Percentiles rank a stretch among this genome's conserved stretches.
These are phyloP conservation scores for Trissolcus japonicus DNA, from an alignment of 2,888 invertebrate genomes.

Conservation along the genomic window DNA sequence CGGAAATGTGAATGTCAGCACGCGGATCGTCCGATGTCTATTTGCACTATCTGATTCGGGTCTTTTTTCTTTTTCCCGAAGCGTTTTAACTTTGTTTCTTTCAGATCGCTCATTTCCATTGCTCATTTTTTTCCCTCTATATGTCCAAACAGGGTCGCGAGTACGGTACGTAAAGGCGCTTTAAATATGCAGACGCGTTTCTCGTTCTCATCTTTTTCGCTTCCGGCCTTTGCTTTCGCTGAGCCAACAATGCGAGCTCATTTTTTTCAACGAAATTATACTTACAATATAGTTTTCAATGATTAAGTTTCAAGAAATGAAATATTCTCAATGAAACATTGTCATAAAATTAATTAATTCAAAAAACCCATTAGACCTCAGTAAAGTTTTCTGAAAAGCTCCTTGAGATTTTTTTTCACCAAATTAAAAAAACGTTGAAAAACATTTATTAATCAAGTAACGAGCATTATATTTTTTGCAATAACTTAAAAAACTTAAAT, in stretches of 20 bases:
- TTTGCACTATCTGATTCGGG: slow-evolving; percentile 8
- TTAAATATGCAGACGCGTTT: slow-evolving; percentile 19
- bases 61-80: neutral
- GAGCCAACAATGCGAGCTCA: slow-evolving; percentile 23
- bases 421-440: no score
- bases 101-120: neutral
- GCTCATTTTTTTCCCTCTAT: neutral
- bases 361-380: no score
- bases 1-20: slow-evolving; percentile 17
- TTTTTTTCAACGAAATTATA: slow-evolving; percentile 5
- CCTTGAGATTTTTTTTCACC: no score
- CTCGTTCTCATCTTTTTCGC: slow-evolving; percentile 34
- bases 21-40: slow-evolving; percentile 8
- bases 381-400: no score
- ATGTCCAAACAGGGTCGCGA: neutral
- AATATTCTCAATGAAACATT: no score
- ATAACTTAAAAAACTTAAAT: no score
- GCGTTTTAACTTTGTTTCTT: neutral
- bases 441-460: no score
- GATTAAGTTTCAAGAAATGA: neutral
- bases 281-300: neutral
- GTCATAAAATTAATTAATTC: no score
- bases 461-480: no score
- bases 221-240: slow-evolving; percentile 39
- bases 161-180: neutral